phyloP scores from a whole-genome alignment of 2,888 invertebrate species.

The Petrolisthes cinctipes region DNA sequence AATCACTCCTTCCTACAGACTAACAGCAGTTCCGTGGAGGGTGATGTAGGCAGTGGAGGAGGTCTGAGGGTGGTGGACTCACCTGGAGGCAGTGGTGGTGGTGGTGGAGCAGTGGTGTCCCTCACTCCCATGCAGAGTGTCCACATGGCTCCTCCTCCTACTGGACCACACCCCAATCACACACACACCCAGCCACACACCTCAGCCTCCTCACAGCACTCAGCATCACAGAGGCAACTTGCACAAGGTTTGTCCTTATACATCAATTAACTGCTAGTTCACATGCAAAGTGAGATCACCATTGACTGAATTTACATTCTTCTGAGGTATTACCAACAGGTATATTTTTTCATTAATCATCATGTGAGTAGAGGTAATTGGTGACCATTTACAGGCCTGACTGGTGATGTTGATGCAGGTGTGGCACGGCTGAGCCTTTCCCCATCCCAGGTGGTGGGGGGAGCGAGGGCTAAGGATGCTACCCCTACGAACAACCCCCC shows the following conservation, averaged over 20 bases:
- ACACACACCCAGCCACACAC: not conserved
- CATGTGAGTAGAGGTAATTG: too few relatives aligned
- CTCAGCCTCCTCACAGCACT: conserved; percentile 34
- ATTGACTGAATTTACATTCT: too few relatives aligned
- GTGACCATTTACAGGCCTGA: too few relatives aligned
- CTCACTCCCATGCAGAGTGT: conserved; percentile 31
- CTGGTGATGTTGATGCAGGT: conserved; percentile 23
- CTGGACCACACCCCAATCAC: conserved; percentile 24
- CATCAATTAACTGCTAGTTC: too few relatives aligned
- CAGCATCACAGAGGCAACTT: conserved; percentile 25
- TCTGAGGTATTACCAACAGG: too few relatives aligned
- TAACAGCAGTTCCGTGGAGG: not conserved
- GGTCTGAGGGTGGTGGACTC: conserved; percentile 50
- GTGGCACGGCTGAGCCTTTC: conserved; percentile 49
- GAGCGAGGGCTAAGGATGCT: conserved; percentile 48
- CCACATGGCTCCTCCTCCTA: conserved; percentile 25
- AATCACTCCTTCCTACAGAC: not conserved
- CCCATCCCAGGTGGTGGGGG: conserved; percentile 51
- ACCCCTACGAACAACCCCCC: conserved; percentile 13
- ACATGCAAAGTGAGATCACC: too few relatives aligned
- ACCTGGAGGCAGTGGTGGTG: conserved; percentile 38
- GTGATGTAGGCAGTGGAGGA: conserved; percentile 26
- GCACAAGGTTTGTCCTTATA: not conserved
- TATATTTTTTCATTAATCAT: too few relatives aligned
- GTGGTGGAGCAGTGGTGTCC: conserved; percentile 16